phyloP scores from a whole-genome alignment of 2,797 vertebrate genomes.

The Liasis olivaceus region DNA sequence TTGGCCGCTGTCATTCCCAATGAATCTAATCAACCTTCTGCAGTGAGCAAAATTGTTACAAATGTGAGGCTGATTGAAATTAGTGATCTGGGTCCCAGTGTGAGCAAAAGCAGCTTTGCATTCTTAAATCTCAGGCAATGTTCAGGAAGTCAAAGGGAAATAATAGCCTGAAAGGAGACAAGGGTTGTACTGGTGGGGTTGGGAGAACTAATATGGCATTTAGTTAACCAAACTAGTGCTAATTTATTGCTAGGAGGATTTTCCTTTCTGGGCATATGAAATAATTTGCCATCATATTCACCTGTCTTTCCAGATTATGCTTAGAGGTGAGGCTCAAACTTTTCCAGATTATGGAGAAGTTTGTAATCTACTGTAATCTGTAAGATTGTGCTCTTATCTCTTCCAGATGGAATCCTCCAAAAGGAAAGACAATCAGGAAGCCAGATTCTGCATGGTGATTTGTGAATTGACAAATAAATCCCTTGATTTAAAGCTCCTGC shows the following conservation, averaged over 20 bases:
- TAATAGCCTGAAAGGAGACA: constrained; percentile 2
- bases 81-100: constrained; percentile 54
- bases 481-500: neutral
- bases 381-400: neutral
- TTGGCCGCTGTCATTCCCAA: constrained; percentile 52
- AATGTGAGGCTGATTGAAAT: constrained; percentile 58
- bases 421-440: neutral
- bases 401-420: constrained; percentile 2
- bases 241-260: constrained; percentile 10
- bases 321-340: neutral
- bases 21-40: constrained; percentile 69
- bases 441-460: neutral
- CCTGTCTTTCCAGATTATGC: neutral
- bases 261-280: constrained; percentile 25
- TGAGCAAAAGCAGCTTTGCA: constrained; percentile 47
- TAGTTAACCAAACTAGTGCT: constrained; percentile 21
- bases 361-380: constrained; percentile 12
- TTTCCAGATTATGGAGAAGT: neutral
- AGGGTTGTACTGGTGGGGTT: neutral
- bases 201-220: constrained; percentile 36
- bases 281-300: constrained; percentile 2
- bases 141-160: constrained; percentile 32
- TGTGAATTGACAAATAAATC: neutral
- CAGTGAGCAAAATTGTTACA: constrained; percentile 57
- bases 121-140: constrained; percentile 44